phyloP scores from a whole-genome alignment of 2,113 vertebrate genomes.

The Trochalopteron elliotii region DNA sequence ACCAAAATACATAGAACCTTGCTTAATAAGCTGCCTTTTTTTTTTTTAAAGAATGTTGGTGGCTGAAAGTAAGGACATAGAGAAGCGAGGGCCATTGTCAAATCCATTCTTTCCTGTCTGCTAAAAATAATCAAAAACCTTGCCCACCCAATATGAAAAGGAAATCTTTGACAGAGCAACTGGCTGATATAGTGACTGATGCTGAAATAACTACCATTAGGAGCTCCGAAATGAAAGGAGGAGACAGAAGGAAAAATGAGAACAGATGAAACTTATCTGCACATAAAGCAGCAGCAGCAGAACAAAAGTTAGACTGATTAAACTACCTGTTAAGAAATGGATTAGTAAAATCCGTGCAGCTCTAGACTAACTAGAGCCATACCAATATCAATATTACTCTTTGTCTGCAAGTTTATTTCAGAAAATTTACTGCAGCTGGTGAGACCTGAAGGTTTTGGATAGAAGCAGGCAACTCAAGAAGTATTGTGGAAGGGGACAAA shows the following conservation, averaged over 20 bases:
- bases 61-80: not conserved
- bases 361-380: not conserved
- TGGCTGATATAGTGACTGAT: not conserved
- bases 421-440: not conserved
- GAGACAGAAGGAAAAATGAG: not conserved
- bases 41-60: not conserved
- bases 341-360: not conserved
- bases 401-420: not conserved
- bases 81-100: not conserved
- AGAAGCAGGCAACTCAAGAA: not conserved
- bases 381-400: not conserved
- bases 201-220: not conserved
- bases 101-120: not conserved
- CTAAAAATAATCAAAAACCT: not conserved
- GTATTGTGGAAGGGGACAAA: rapidly evolving
- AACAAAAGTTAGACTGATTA: not conserved
- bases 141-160: not conserved
- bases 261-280: not conserved
- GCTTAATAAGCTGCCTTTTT: slow-evolving; percentile 30
- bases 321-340: not conserved
- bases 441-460: not conserved
- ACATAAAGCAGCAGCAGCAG: not conserved
- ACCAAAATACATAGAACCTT: slow-evolving; percentile 25
- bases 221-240: not conserved
- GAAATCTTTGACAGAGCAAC: not conserved